These are phyloP conservation scores for Nyctalus aviator DNA, from an alignment of 2,797 vertebrate species.

Conservation along the genomic window DNA sequence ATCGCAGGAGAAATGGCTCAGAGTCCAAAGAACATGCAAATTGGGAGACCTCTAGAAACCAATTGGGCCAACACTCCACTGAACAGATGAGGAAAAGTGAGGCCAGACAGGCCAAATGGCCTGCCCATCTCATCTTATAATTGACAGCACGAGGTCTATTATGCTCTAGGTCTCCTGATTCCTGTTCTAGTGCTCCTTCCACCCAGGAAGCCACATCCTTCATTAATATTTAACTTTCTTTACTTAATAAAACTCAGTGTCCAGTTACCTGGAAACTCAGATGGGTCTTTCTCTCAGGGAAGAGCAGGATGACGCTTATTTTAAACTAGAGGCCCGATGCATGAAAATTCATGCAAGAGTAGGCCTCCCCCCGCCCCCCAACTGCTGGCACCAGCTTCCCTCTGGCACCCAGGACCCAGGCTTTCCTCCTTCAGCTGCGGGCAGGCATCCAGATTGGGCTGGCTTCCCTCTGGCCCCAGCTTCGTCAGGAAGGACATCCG, in stretches of 20 bases:
- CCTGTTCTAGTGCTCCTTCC: not conserved
- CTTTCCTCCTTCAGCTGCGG: too few relatives aligned
- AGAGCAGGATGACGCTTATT: not conserved
- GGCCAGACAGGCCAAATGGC: not conserved
- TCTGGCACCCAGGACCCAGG: too few relatives aligned
- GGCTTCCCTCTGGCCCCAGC: too few relatives aligned
- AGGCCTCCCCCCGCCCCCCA: too few relatives aligned
- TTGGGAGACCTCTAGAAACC: not conserved
- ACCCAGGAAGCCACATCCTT: not conserved
- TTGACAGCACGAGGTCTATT: not conserved
- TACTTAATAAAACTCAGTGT: constrained; percentile 29
- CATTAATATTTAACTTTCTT: constrained; percentile 45
- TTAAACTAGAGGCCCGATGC: not conserved
- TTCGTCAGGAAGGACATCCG: too few relatives aligned
- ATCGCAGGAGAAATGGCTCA: not conserved
- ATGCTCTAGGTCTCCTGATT: not conserved
- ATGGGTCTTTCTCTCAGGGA: constrained; percentile 1
- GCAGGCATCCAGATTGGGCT: too few relatives aligned
- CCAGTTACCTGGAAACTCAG: constrained; percentile 21
- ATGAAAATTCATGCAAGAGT: too few relatives aligned
- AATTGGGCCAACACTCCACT: not conserved
- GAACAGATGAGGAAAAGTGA: constrained; percentile 16
- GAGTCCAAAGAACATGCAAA: not conserved
- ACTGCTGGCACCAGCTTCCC: too few relatives aligned
- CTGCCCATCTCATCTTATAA: not conserved